These are phyloP conservation scores for Tachycineta bicolor DNA, from an alignment of 2,113 vertebrate species.

Conservation along the genomic window DNA sequence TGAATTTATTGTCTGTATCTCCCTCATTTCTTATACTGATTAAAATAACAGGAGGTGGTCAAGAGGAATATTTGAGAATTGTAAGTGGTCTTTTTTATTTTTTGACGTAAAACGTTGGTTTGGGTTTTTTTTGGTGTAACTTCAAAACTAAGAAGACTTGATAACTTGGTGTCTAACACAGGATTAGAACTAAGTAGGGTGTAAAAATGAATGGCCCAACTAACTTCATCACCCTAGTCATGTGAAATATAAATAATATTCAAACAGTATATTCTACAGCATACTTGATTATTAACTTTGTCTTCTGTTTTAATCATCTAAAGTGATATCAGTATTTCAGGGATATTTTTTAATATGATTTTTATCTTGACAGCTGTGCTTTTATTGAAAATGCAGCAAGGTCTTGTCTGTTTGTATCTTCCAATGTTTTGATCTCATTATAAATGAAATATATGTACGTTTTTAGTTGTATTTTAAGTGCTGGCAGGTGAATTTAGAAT, in stretches of 20 bases:
- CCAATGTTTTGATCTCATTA: conserved; percentile 2
- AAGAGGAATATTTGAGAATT: background rate
- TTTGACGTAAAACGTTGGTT: background rate
- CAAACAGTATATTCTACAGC: background rate
- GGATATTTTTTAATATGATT: background rate
- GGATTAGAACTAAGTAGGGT: background rate
- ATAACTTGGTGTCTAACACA: background rate
- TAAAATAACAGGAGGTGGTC: background rate
- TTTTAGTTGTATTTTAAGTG: conserved; percentile 39
- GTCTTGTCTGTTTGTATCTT: conserved; percentile 19
- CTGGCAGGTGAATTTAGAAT: conserved; percentile 24
- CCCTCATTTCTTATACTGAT: background rate
- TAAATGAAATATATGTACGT: conserved; percentile 16
- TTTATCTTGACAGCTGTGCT: conserved; percentile 48
- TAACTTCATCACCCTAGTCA: background rate
- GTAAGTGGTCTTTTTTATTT: background rate
- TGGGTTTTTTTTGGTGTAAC: background rate
- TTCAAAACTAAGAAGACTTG: background rate
- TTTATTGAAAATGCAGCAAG: conserved; percentile 27
- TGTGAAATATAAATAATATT: background rate
- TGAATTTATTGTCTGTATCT: background rate
- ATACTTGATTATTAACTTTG: conserved; percentile 19
- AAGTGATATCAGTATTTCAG: conserved; percentile 27
- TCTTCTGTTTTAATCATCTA: conserved; percentile 47
- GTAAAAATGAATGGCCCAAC: background rate